Conservation (phyloP, 2,797 vertebrate species). For the Lagodon rhomboides region DNA sequence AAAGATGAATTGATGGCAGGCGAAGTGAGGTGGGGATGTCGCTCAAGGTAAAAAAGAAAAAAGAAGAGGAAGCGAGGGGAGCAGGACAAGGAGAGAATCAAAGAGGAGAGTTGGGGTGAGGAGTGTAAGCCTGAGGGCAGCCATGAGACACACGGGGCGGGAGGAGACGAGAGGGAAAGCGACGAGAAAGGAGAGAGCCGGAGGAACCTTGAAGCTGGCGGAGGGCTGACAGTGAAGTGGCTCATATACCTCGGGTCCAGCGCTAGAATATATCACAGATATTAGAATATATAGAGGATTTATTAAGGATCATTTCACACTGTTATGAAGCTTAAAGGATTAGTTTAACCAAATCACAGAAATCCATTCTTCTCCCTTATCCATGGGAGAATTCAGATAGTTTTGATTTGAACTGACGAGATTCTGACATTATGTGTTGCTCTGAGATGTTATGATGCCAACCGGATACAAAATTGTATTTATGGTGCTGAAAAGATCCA, state of each 20-base stretch:
- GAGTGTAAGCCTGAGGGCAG: constrained; percentile 54
- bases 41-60: constrained; percentile 28
- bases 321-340: constrained; percentile 52
- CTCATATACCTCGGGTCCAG: background rate
- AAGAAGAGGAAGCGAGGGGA: constrained; percentile 2
- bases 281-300: constrained; percentile 13
- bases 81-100: constrained; percentile 37
- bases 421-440: background rate
- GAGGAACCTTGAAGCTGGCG: constrained; percentile 31
- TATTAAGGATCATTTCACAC: constrained; percentile 26
- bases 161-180: constrained; percentile 32
- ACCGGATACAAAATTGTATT: no score
- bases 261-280: background rate
- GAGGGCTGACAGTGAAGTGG: constrained; percentile 2
- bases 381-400: background rate
- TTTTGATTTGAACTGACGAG: constrained; percentile 2
- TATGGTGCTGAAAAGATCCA: background rate
- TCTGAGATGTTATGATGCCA: background rate
- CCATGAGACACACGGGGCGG: constrained; percentile 33
- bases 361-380: constrained; percentile 11
- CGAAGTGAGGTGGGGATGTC: constrained; percentile 33
- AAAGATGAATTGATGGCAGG: constrained; percentile 39
- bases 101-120: constrained; percentile 36
- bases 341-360: constrained; percentile 34
- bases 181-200: constrained; percentile 6